These are phyloP conservation scores for Pygoscelis antarcticus DNA, from an alignment of 2,113 vertebrate species.

Conservation along the genomic window DNA sequence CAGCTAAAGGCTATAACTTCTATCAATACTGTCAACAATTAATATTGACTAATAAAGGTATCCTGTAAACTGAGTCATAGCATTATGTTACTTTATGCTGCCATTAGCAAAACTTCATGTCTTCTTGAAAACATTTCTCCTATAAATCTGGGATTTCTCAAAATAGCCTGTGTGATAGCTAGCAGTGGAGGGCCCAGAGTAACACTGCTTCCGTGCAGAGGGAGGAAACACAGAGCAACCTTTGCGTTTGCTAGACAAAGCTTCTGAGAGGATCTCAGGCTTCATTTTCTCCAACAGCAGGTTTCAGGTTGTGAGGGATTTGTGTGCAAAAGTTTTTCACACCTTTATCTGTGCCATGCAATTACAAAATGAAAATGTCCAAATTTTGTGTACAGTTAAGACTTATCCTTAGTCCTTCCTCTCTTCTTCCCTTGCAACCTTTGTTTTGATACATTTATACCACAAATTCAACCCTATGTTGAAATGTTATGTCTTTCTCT, in stretches of 20 bases:
- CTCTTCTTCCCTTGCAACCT: neutral
- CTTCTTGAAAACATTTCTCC: constrained; percentile 5
- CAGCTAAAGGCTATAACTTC: constrained; percentile 65
- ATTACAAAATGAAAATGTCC: neutral
- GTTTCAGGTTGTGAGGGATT: neutral
- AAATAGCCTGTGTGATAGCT: neutral
- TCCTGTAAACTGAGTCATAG: constrained; percentile 43
- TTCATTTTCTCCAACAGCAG: neutral
- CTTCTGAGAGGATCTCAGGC: neutral
- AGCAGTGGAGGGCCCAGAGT: neutral
- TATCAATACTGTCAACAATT: constrained; percentile 77
- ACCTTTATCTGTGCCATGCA: neutral
- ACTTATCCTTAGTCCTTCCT: neutral
- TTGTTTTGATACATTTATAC: neutral
- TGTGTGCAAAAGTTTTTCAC: neutral
- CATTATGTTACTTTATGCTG: constrained; percentile 24
- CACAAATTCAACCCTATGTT: neutral
- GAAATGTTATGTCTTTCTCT: neutral
- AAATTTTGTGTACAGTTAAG: neutral
- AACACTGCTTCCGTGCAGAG: neutral
- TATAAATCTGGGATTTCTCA: neutral
- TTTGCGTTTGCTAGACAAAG: neutral
- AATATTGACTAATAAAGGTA: constrained; percentile 70
- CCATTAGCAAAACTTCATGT: constrained; percentile 23
- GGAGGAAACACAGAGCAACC: neutral